phyloP scores from a whole-genome alignment of 1,140 invertebrate species.

The Euwallacea fornicatus region DNA sequence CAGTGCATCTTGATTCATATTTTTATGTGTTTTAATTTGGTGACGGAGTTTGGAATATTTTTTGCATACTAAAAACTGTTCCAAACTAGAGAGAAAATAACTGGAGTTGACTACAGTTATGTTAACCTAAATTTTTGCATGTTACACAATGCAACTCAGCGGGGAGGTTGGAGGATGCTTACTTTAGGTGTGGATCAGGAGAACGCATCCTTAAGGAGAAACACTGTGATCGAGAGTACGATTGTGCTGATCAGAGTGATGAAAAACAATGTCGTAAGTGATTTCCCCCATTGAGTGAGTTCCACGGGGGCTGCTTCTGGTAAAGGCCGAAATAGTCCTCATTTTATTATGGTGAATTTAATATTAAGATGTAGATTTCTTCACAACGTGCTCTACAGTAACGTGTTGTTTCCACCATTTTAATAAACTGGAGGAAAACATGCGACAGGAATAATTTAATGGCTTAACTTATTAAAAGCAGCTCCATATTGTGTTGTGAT shows the following conservation, averaged over 20 bases:
- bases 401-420: background rate
- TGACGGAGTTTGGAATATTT: slow-evolving; percentile 16
- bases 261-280: slow-evolving; percentile 56
- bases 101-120: no score
- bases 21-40: background rate
- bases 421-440: slow-evolving; percentile 15
- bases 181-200: slow-evolving; percentile 64
- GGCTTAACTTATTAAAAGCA: slow-evolving; percentile 17
- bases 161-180: slow-evolving; percentile 33
- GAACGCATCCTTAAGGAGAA: slow-evolving; percentile 56
- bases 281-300: slow-evolving; percentile 14
- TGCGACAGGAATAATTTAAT: slow-evolving; percentile 14
- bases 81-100: background rate
- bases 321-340: background rate
- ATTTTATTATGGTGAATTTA: background rate
- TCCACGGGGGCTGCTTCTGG: background rate
- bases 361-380: slow-evolving; percentile 11
- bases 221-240: slow-evolving; percentile 60
- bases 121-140: slow-evolving; percentile 44
- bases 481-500: slow-evolving; percentile 19
- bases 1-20: slow-evolving; percentile 18
- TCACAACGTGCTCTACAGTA: background rate
- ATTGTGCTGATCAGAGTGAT: slow-evolving; percentile 66
- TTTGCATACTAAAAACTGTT: background rate
- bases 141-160: slow-evolving; percentile 33